phyloP scores from a whole-genome alignment of 2,113 vertebrate species.

The Platycercus adscitus region DNA sequence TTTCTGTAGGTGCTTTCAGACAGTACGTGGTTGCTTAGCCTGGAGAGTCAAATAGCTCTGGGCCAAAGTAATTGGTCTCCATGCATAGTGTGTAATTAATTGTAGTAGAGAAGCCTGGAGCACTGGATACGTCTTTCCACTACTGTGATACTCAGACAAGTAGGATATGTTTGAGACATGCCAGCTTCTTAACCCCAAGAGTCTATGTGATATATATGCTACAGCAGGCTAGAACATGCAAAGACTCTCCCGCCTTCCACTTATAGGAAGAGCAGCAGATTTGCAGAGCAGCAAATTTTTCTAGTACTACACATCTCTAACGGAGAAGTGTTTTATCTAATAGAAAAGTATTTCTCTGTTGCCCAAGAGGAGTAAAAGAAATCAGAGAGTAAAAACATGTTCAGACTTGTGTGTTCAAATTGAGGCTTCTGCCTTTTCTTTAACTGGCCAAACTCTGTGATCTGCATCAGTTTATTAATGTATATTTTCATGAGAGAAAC shows the following conservation, averaged over 20 bases:
- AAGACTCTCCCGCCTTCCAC: neutral
- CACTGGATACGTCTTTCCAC: constrained; percentile 9
- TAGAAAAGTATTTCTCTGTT: neutral
- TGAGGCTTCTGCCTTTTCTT: neutral
- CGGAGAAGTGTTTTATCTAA: neutral
- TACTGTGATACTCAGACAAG: neutral
- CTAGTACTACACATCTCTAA: neutral
- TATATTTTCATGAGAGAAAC: neutral
- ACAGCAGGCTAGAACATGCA: neutral
- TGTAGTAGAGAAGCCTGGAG: neutral
- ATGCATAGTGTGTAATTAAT: constrained; percentile 29
- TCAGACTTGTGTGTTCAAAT: neutral
- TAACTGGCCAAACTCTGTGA: neutral
- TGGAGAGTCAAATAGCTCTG: constrained; percentile 27
- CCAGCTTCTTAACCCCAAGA: constrained; percentile 5
- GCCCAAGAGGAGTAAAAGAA: neutral
- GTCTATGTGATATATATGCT: neutral
- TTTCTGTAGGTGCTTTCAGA: neutral
- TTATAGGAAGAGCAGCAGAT: neutral
- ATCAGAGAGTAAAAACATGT: neutral
- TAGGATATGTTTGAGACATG: neutral
- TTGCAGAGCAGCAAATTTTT: neutral
- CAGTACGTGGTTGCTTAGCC: constrained; percentile 4
- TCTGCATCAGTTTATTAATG: neutral
- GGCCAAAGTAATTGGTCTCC: constrained; percentile 1